Conservation (phyloP, 2,888 invertebrate species). For the Agrilus mali region DNA sequence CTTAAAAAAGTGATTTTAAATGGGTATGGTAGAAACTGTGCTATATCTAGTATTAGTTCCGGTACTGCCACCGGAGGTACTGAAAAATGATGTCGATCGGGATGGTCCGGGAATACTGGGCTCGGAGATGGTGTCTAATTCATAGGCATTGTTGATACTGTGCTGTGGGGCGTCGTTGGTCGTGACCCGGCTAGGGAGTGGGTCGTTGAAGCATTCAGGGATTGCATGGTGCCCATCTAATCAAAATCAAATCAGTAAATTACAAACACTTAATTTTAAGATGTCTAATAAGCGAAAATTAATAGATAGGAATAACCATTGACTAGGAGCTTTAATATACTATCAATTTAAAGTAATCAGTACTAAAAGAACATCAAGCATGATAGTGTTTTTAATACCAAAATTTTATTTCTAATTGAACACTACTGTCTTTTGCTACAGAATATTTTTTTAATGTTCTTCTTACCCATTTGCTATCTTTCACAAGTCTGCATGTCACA, state of each 20-base stretch:
- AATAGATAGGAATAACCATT: too few relatives aligned
- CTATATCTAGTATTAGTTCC: conserved; percentile 16
- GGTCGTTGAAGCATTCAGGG: conserved; percentile 69
- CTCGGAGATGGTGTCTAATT: conserved; percentile 31
- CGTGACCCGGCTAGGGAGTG: conserved; percentile 80
- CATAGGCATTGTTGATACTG: conserved; percentile 79
- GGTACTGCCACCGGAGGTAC: conserved; percentile 17
- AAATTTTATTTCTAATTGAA: too few relatives aligned
- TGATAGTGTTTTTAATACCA: too few relatives aligned
- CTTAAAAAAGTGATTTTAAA: not conserved
- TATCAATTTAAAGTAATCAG: too few relatives aligned
- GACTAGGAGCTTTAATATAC: too few relatives aligned
- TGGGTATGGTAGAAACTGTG: conserved; percentile 17
- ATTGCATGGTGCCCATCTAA: conserved; percentile 85
- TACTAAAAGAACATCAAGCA: too few relatives aligned
- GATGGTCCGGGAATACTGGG: conserved; percentile 14
- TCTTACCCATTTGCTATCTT: conserved; percentile 20
- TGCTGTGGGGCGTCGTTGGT: conserved; percentile 83
- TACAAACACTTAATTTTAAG: not conserved
- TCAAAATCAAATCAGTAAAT: conserved; percentile 15
- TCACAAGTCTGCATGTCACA: conserved; percentile 19
- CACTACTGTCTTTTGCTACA: too few relatives aligned
- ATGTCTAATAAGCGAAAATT: not conserved
- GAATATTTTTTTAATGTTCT: too few relatives aligned
- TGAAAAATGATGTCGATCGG: conserved; percentile 25